phyloP scores from a whole-genome alignment of 2,888 invertebrate species.

The Muscina levida region DNA sequence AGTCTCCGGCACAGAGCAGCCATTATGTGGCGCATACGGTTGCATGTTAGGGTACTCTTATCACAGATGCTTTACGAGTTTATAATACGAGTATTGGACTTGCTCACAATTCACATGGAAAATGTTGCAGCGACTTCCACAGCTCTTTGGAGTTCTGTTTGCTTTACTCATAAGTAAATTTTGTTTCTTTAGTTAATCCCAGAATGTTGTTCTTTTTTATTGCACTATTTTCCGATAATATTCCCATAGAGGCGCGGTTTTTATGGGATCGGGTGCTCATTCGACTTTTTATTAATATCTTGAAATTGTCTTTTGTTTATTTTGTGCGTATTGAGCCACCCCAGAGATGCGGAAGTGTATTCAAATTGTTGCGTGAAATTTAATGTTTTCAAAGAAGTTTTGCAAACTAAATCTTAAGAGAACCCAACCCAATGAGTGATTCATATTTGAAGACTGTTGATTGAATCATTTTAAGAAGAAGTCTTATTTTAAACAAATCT shows the following conservation, averaged over 20 bases:
- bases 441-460: neutral
- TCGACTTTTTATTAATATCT: neutral
- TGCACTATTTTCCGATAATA: no score
- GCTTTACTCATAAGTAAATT: no score
- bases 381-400: neutral
- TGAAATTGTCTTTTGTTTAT: neutral
- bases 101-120: no score
- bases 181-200: no score
- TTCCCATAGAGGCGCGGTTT: neutral
- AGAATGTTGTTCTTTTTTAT: no score
- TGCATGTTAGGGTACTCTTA: slow-evolving; percentile 32
- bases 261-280: neutral
- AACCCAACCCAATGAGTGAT: neutral
- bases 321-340: neutral
- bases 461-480: no score
- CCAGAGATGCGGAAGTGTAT: neutral
- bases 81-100: no score
- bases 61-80: slow-evolving; percentile 4
- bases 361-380: neutral
- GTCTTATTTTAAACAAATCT: no score
- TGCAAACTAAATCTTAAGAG: neutral
- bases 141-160: no score
- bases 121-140: no score
- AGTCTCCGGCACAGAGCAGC: slow-evolving; percentile 17
- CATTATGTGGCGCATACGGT: slow-evolving; percentile 32